Base-by-base conservation (phyloP, 1,140 invertebrate species). In the Manduca sexta region DNA sequence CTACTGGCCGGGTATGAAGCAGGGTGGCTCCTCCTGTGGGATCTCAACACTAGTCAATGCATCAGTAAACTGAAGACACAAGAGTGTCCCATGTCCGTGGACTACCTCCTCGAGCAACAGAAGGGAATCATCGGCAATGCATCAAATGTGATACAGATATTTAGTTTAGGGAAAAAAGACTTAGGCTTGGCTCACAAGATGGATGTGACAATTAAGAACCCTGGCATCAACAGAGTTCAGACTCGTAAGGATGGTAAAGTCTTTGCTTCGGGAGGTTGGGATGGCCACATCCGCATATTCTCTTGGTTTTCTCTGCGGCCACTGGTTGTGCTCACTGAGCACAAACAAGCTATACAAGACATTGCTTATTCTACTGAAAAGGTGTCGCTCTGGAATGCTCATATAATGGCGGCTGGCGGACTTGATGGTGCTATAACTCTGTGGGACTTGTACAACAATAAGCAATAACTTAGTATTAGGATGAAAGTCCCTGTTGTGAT, bases 231-330 rank as follows among this genome's bases (percentile, higher is more conserved):
- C 67, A 88, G 88, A 55, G 81, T 94, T n/a, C 86, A 87, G 52
- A 89, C 94, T 39, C 87, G 93, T 46, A 63, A 80, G 0, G 94
- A 95, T 84, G 87, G 90, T 8, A 94, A 92, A 76, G 90, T 96
- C 4, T 91, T 95, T 66, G 90, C 90, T 14, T 87, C 88, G 15
- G 94, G 90, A 29, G 91, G 93, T 14, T 94, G 92, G 92, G 94
- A 96, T 69, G 90, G 90, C 3, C 88, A 90, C 40, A 86, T 95
- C 34, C 85, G 93, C 64, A 87, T 95, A 54, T 95, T 92, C 74
- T 92, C 93, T 3, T 93, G 92, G 90, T 94, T 93, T 70, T 92
- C 89, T 46, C 72, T 95, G 7, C 88, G 92, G 39, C 89, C 92
- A 2, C 69, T 96, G 40, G 94, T 91, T 6, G 91, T 95, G 50